Conservation (phyloP, 2,797 vertebrate species). For the Chaetodon trifasciatus region DNA sequence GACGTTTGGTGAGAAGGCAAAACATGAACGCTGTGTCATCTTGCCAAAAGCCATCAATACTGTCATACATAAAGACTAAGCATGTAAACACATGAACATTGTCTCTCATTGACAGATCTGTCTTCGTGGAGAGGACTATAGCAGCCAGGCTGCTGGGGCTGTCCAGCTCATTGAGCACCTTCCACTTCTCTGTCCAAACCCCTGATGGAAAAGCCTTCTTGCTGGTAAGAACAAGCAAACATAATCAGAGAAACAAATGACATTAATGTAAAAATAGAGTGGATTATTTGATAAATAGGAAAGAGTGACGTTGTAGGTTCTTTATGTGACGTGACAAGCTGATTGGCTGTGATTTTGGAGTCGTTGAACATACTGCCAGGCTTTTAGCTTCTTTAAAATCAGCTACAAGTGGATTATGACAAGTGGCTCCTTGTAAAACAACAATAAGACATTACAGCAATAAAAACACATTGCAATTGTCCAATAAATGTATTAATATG, state of each 20-base stretch:
- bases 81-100: constrained; percentile 40
- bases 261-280: constrained; percentile 39
- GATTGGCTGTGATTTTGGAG: constrained; percentile 47
- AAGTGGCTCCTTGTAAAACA: constrained; percentile 15
- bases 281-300: constrained; percentile 5
- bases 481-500: not conserved
- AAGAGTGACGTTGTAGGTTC: not conserved
- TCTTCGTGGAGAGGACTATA: constrained; percentile 88
- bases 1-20: not conserved
- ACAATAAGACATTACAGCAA: not conserved
- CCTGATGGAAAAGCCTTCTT: constrained; percentile 89
- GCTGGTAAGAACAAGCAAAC: constrained; percentile 87
- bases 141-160: constrained; percentile 89
- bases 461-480: not conserved
- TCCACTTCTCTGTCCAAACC: constrained; percentile 92
- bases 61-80: not conserved
- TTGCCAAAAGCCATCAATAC: not conserved
- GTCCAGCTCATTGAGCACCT: constrained; percentile 89
- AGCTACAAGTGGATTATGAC: constrained; percentile 22
- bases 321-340: not conserved
- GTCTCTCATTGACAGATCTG: constrained; percentile 82
- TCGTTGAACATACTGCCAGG: not conserved
- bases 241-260: constrained; percentile 28
- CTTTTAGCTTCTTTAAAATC: constrained; percentile 38
- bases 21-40: not conserved